phyloP scores from a whole-genome alignment of 2,113 vertebrate genomes.

The Gorilla gorilla region DNA sequence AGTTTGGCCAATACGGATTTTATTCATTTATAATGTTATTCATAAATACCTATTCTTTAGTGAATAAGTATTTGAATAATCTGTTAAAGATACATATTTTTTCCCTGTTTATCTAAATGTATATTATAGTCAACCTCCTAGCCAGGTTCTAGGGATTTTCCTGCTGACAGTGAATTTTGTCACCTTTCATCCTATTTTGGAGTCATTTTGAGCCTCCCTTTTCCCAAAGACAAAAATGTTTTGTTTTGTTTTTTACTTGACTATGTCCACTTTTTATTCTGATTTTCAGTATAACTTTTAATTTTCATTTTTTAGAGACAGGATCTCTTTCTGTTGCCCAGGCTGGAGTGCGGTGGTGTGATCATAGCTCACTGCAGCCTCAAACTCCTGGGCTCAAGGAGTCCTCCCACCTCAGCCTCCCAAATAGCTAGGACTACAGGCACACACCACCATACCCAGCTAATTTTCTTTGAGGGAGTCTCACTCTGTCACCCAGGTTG shows the following conservation, averaged over 20 bases:
- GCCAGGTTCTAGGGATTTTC: neutral
- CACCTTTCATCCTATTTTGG: constrained; percentile 13
- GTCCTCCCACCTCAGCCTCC: too few relatives aligned
- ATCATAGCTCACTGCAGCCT: too few relatives aligned
- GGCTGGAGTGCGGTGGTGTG: too few relatives aligned
- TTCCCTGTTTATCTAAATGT: neutral
- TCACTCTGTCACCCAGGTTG: too few relatives aligned
- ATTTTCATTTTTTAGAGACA: too few relatives aligned
- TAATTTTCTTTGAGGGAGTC: too few relatives aligned
- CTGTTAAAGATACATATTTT: neutral
- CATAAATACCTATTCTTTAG: too few relatives aligned
- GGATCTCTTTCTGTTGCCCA: too few relatives aligned
- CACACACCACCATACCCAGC: too few relatives aligned
- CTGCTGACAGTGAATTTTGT: constrained; percentile 13
- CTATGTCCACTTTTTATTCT: neutral
- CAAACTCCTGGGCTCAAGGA: too few relatives aligned
- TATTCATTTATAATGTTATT: neutral
- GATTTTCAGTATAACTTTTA: neutral
- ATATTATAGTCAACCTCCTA: neutral
- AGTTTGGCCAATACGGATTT: neutral
- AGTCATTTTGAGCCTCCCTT: constrained; percentile 19
- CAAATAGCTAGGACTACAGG: too few relatives aligned
- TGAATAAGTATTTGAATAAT: constrained; percentile 12
- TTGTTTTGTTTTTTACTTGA: neutral
- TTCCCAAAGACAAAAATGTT: constrained; percentile 18